Percentiles rank a stretch among this genome's conserved stretches.
phyloP scores from a whole-genome alignment of 2,797 vertebrate genomes.

The Urosaurus nigricauda region DNA sequence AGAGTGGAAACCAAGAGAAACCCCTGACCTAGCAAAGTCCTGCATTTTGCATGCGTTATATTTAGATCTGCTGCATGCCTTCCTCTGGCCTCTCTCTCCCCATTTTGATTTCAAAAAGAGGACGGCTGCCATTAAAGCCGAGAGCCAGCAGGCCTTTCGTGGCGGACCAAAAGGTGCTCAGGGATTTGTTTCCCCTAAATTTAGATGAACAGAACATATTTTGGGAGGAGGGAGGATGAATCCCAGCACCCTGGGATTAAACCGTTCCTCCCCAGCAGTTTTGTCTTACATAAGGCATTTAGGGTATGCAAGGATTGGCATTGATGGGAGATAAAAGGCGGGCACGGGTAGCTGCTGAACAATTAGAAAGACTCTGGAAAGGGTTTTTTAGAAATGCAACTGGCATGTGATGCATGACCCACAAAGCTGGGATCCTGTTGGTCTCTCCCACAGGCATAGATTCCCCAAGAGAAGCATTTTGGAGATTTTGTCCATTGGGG shows the following conservation, averaged over 20 bases:
- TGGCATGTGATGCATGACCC: neutral
- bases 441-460: too few relatives aligned
- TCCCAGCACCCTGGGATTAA: neutral
- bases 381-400: neutral
- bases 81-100: neutral
- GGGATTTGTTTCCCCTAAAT: neutral
- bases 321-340: too few relatives aligned
- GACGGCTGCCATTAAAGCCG: too few relatives aligned
- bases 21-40: slow-evolving; percentile 41
- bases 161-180: neutral
- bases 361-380: neutral
- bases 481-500: too few relatives aligned
- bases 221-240: neutral
- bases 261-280: neutral
- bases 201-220: neutral
- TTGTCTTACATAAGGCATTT: neutral
- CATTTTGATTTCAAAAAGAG: neutral
- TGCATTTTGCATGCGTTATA: slow-evolving; percentile 60
- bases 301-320: too few relatives aligned
- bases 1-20: slow-evolving; percentile 47
- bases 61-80: slow-evolving; percentile 59
- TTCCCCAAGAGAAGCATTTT: too few relatives aligned
- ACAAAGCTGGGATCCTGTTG: too few relatives aligned
- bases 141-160: too few relatives aligned
- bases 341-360: neutral